phyloP scores from a whole-genome alignment of 2,888 invertebrate species.

The Galeopsomyia nigrocyanea region DNA sequence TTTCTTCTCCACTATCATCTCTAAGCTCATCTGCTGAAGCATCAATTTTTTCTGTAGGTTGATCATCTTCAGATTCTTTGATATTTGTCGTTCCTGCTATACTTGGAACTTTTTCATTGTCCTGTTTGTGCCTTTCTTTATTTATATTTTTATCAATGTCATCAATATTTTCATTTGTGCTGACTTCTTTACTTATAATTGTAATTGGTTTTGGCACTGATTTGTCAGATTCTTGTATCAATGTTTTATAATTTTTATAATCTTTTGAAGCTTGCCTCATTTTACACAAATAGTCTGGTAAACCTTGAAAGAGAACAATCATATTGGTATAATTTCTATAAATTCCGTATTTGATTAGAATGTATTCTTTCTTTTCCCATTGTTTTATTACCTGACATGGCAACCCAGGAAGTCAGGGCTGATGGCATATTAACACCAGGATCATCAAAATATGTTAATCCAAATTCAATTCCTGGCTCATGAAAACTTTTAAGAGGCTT shows the following conservation, averaged over 20 bases:
- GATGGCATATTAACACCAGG: constrained; percentile 85
- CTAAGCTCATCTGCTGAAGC: constrained; percentile 33
- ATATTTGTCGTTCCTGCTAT: not conserved
- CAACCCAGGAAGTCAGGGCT: constrained; percentile 80
- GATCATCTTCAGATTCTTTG: not conserved
- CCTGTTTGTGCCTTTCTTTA: not conserved
- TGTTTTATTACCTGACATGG: constrained; percentile 67
- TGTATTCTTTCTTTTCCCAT: constrained; percentile 8
- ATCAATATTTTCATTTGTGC: constrained; percentile 2
- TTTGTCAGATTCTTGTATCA: constrained; percentile 22
- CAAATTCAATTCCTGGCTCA: constrained; percentile 83
- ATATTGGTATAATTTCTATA: constrained; percentile 22
- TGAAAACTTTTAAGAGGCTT: constrained; percentile 76
- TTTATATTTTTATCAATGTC: constrained; percentile 6
- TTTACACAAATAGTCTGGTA: constrained; percentile 81
- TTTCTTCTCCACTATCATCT: constrained; percentile 25
- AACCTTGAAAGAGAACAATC: constrained; percentile 69
- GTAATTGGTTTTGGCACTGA: constrained; percentile 10
- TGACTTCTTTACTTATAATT: constrained; percentile 20
- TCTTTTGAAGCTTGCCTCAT: constrained; percentile 79
- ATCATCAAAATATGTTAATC: constrained; percentile 89
- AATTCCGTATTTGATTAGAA: constrained; percentile 19
- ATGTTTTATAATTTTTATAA: constrained; percentile 71
- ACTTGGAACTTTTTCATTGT: constrained; percentile 22
- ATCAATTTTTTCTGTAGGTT: constrained; percentile 14